Conservation (phyloP, 1,140 invertebrate species). For the Monomorium pharaonis region DNA sequence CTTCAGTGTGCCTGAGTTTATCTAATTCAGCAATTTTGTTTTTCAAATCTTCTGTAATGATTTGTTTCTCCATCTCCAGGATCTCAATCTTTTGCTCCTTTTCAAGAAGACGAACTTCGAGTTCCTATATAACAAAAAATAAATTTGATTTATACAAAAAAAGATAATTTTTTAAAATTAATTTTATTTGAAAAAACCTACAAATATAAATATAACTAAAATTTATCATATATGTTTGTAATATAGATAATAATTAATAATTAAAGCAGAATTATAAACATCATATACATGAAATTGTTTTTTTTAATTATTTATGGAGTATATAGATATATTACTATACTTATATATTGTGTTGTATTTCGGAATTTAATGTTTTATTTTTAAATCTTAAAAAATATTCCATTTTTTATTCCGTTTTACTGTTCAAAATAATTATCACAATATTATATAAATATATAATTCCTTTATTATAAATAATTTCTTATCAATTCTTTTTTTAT, state of each 20-base stretch:
- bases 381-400: not conserved
- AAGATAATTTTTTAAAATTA: not conserved
- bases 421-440: not conserved
- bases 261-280: not conserved
- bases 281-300: not conserved
- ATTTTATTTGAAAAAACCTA: not conserved
- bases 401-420: not conserved
- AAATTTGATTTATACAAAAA: not conserved
- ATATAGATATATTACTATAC: too few relatives aligned
- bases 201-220: not conserved
- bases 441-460: not conserved
- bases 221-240: not conserved
- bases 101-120: constrained; percentile 76
- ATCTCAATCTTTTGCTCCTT: constrained; percentile 77
- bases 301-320: too few relatives aligned
- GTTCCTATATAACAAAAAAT: constrained; percentile 71
- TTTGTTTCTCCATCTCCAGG: constrained; percentile 78
- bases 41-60: constrained; percentile 76
- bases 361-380: not conserved
- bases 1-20: constrained; percentile 72
- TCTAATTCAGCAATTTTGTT: constrained; percentile 79
- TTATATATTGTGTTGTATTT: too few relatives aligned
- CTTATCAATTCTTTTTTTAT: not conserved
- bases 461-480: not conserved
- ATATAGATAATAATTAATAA: not conserved